These are phyloP conservation scores for Oncorhynchus kisutch DNA, from an alignment of 2,113 vertebrate species.

Conservation along the genomic window DNA sequence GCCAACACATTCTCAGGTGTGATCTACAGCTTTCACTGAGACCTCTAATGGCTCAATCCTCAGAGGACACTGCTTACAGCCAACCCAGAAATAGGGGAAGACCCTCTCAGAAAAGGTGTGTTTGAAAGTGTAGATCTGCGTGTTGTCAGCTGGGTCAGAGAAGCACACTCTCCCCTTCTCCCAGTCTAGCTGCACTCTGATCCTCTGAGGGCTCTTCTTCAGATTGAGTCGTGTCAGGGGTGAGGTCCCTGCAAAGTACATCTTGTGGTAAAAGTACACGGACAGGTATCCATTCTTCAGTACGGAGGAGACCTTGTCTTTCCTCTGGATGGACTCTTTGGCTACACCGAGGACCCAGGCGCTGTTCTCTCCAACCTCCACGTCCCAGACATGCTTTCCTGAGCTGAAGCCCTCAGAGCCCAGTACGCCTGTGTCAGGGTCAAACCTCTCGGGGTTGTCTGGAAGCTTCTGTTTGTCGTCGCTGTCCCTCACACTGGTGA, in stretches of 20 bases:
- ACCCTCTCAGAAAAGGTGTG: slow-evolving; percentile 57
- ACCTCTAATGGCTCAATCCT: slow-evolving; percentile 47
- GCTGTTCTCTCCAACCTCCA: slow-evolving; percentile 61
- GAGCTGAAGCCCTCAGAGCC: slow-evolving; percentile 55
- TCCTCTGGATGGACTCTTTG: slow-evolving; percentile 56
- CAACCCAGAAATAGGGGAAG: slow-evolving; percentile 71
- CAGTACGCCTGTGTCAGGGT: slow-evolving; percentile 62
- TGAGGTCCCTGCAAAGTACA: slow-evolving; percentile 71
- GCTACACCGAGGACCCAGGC: slow-evolving; percentile 70
- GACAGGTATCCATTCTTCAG: slow-evolving; percentile 66
- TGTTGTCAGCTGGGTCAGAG: slow-evolving; percentile 40
- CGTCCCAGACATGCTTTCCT: slow-evolving; percentile 61
- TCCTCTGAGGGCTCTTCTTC: slow-evolving; percentile 52
- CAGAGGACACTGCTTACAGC: slow-evolving; percentile 60
- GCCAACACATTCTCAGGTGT: neutral
- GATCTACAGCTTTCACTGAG: slow-evolving; percentile 22
- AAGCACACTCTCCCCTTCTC: slow-evolving; percentile 62
- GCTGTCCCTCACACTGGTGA: slow-evolving; percentile 56
- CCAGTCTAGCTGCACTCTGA: slow-evolving; percentile 65
- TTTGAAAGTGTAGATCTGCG: slow-evolving; percentile 68
- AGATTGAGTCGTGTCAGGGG: slow-evolving; percentile 55
- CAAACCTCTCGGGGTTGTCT: slow-evolving; percentile 65
- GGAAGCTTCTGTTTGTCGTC: slow-evolving; percentile 61
- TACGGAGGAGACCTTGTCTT: slow-evolving; percentile 63
- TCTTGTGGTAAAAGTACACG: slow-evolving; percentile 68